These are phyloP conservation scores for Lynx canadensis DNA, from an alignment of 2,113 vertebrate genomes.

Conservation along the genomic window DNA sequence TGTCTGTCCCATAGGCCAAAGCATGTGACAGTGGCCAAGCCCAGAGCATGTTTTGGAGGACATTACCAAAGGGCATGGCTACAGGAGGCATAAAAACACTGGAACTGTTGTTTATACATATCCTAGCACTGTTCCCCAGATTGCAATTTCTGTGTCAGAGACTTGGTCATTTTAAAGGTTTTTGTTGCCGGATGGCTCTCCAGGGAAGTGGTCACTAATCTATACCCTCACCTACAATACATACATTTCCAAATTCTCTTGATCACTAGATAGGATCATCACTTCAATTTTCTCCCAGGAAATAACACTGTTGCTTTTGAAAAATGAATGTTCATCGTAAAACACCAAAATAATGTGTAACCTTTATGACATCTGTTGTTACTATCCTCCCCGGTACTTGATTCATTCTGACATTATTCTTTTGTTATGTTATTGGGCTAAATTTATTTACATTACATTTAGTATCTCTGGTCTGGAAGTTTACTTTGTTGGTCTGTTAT, in stretches of 20 bases:
- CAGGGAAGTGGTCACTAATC: background rate
- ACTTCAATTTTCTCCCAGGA: background rate
- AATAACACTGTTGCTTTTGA: constrained; percentile 1
- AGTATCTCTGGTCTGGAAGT: background rate
- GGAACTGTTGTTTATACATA: background rate
- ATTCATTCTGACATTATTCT: background rate
- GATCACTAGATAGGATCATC: background rate
- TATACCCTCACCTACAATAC: background rate
- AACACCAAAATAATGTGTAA: background rate
- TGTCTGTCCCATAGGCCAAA: background rate
- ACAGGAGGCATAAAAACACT: background rate
- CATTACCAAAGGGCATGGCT: background rate
- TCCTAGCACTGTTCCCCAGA: background rate
- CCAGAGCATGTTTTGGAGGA: background rate
- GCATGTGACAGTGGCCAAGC: background rate
- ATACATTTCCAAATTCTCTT: background rate
- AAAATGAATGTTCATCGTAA: background rate
- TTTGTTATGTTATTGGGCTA: background rate
- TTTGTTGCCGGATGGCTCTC: background rate
- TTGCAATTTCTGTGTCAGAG: background rate
- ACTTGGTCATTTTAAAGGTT: background rate
- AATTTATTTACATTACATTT: constrained; percentile 11
- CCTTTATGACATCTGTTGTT: background rate
- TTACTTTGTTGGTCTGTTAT: background rate
- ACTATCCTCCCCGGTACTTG: background rate